phyloP scores from a whole-genome alignment of 2,888 invertebrate species.

The Xestoiulus laeticollis region DNA sequence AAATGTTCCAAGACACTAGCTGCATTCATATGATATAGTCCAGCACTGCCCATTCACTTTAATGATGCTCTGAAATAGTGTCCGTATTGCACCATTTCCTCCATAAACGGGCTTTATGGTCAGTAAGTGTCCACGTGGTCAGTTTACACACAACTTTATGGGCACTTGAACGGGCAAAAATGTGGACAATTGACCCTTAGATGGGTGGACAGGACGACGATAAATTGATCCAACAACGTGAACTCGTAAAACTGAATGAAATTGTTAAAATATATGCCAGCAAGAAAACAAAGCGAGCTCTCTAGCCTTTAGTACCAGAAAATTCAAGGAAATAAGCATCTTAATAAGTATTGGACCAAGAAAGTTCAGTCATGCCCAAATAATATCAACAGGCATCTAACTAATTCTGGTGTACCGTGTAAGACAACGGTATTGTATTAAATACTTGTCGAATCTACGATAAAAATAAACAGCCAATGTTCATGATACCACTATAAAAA shows the following conservation, averaged over 20 bases:
- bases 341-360: neutral
- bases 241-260: conserved; percentile 13
- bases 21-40: neutral
- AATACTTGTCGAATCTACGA: no score
- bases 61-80: conserved; percentile 29
- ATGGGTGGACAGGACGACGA: neutral
- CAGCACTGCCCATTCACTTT: conserved; percentile 15
- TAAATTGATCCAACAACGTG: conserved; percentile 17
- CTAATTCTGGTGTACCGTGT: no score
- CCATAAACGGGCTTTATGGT: conserved; percentile 6
- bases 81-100: neutral
- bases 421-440: no score
- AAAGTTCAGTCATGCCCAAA: no score
- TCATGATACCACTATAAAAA: no score
- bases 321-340: neutral
- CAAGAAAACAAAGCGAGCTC: neutral
- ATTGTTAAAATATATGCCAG: conserved; percentile 4
- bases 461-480: no score
- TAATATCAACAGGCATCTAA: no score
- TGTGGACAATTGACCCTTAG: conserved; percentile 22
- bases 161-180: neutral
- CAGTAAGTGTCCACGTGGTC: conserved; percentile 37
- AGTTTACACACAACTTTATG: conserved; percentile 23
- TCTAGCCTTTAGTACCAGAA: neutral
- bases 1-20: neutral